Percentiles rank a stretch among this genome's conserved stretches.
These are phyloP conservation scores for Miltochrista miniata DNA, from an alignment of 2,888 invertebrate species.

Conservation along the genomic window DNA sequence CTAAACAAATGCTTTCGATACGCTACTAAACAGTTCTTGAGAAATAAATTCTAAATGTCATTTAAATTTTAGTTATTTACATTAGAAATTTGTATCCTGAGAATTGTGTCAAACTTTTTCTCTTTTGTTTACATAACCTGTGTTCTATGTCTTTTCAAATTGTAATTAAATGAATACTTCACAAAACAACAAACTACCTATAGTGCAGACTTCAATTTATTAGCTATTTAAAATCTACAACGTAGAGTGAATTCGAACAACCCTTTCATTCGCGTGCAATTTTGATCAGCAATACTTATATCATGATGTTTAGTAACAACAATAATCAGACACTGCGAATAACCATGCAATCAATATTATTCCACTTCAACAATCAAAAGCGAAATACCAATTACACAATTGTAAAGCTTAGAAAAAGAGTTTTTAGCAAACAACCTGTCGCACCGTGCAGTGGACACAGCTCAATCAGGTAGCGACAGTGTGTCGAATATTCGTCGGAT, in stretches of 20 bases:
- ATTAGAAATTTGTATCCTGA: slow-evolving; percentile 58
- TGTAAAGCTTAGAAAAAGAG: slow-evolving; percentile 19
- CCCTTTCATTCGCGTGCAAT: not conserved
- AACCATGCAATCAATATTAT: slow-evolving; percentile 1
- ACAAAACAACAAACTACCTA: too few relatives aligned
- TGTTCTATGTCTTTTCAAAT: not conserved
- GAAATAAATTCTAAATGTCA: slow-evolving; percentile 64
- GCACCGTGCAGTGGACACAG: slow-evolving; percentile 36
- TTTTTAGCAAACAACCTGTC: slow-evolving; percentile 54
- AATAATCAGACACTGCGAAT: not conserved
- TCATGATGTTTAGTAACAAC: not conserved
- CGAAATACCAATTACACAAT: slow-evolving; percentile 23
- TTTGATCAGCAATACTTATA: not conserved
- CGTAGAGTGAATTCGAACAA: too few relatives aligned
- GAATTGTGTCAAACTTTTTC: slow-evolving; percentile 65
- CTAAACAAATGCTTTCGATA: slow-evolving; percentile 77
- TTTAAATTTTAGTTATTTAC: slow-evolving; percentile 51
- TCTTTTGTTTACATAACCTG: slow-evolving; percentile 8
- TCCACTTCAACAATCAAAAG: slow-evolving; percentile 15
- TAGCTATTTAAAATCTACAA: too few relatives aligned
- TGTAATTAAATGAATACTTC: too few relatives aligned
- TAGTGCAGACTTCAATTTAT: not conserved
- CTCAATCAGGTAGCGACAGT: slow-evolving; percentile 56
- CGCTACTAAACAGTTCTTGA: slow-evolving; percentile 69
- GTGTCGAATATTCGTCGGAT: slow-evolving; percentile 58